phyloP scores from a whole-genome alignment of 2,797 vertebrate genomes.

The Lates japonicus region DNA sequence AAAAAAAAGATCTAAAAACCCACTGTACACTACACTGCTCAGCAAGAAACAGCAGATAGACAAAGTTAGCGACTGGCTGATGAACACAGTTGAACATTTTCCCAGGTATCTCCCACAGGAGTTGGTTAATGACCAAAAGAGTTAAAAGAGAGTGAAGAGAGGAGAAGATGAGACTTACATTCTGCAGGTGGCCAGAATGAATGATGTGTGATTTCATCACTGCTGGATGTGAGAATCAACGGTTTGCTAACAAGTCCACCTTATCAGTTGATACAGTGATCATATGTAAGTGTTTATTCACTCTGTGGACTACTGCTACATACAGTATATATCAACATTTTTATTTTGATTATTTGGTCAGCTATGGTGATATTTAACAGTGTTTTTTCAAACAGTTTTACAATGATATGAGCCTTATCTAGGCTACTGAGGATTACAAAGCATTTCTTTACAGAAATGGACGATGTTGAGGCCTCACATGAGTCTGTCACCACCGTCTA shows the following conservation, averaged over 20 bases:
- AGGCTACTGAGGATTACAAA: background rate
- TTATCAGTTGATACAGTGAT: background rate
- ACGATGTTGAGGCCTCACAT: no score
- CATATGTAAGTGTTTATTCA: background rate
- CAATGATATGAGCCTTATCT: background rate
- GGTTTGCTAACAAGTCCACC: background rate
- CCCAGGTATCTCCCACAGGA: background rate
- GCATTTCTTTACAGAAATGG: slow-evolving; percentile 7
- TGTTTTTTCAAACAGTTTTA: background rate
- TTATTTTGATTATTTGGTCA: background rate
- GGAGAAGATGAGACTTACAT: no score
- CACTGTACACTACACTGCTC: no score
- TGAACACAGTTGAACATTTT: background rate
- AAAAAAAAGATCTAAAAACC: background rate
- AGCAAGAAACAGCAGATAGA: background rate
- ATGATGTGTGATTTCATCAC: no score
- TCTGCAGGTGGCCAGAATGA: background rate
- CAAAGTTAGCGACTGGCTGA: background rate
- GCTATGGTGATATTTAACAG: background rate
- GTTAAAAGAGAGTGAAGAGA: no score
- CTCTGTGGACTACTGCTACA: background rate
- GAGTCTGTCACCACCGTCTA: no score
- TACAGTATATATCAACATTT: background rate
- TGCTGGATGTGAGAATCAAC: background rate
- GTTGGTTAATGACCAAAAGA: background rate